phyloP scores from a whole-genome alignment of 2,797 vertebrate species.

The Odontamblyopus rebecca region DNA sequence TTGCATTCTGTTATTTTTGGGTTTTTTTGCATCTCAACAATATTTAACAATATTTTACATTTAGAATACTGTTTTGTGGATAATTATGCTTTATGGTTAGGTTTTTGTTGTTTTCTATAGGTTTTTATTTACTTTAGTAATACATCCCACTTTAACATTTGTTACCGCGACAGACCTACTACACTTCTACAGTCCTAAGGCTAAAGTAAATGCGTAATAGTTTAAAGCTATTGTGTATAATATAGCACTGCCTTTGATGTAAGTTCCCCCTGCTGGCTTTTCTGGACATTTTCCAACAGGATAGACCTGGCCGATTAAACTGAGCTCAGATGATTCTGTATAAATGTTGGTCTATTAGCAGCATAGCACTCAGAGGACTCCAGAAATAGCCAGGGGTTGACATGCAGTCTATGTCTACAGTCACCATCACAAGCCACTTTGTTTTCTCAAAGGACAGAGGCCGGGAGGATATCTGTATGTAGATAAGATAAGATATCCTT shows the following conservation, averaged over 20 bases:
- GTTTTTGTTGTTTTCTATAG: too few species aligned
- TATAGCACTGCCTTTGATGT: neutral
- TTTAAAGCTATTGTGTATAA: neutral
- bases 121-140: too few species aligned
- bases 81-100: too few species aligned
- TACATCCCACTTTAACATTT: too few species aligned
- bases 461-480: conserved; percentile 1
- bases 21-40: too few species aligned
- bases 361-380: conserved; percentile 20
- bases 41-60: too few species aligned
- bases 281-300: neutral
- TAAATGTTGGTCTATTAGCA: conserved; percentile 28
- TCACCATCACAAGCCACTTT: neutral
- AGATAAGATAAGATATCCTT: too few species aligned
- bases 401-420: conserved; percentile 6
- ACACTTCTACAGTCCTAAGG: neutral
- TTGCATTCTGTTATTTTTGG: too few species aligned
- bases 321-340: conserved; percentile 13
- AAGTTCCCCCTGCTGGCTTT: neutral
- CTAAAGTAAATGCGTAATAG: neutral
- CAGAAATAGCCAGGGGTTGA: conserved; percentile 53
- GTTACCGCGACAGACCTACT: too few species aligned
- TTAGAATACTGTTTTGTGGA: too few species aligned
- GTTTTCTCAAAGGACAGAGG: neutral
- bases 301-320: conserved; percentile 2